Percentiles rank a stretch among this genome's conserved stretches.
phyloP scores from a whole-genome alignment of 2,888 invertebrate species.

The Pseudanteris insignis region DNA sequence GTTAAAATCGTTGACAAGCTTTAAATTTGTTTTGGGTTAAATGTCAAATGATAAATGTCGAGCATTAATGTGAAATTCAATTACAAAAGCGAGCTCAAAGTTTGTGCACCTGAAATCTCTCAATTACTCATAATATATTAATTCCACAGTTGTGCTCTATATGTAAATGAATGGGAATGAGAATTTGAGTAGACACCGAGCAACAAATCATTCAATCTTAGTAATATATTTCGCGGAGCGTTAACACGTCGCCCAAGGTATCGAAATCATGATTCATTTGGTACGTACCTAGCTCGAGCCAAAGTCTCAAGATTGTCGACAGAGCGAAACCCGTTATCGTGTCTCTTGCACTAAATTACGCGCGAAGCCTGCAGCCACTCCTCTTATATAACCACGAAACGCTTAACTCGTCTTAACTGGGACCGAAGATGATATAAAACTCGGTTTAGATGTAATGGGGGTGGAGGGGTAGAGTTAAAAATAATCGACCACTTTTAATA shows the following conservation, averaged over 20 bases:
- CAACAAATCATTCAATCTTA: slow-evolving; percentile 26
- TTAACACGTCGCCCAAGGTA: slow-evolving; percentile 43
- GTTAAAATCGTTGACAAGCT: too few species aligned
- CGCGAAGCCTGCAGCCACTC: slow-evolving; percentile 32
- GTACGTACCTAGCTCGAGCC: slow-evolving; percentile 21
- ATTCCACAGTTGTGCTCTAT: slow-evolving; percentile 29
- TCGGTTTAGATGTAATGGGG: too few species aligned
- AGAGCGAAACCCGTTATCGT: slow-evolving; percentile 44
- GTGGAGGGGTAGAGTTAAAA: too few species aligned
- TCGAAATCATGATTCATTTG: slow-evolving; percentile 42
- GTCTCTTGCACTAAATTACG: slow-evolving; percentile 46
- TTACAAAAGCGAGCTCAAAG: too few species aligned
- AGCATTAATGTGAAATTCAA: too few species aligned
- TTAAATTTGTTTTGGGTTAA: too few species aligned
- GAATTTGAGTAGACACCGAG: slow-evolving; percentile 23
- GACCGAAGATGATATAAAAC: not conserved
- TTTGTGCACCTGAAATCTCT: too few species aligned
- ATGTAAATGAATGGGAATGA: slow-evolving; percentile 29
- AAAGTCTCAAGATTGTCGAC: slow-evolving; percentile 38
- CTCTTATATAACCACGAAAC: slow-evolving; percentile 29
- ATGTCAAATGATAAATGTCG: too few species aligned
- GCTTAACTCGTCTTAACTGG: not conserved
- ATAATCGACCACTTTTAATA: too few species aligned
- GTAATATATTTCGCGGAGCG: slow-evolving; percentile 34
- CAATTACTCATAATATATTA: slow-evolving; percentile 11